A percentile compares a stretch with the other conserved stretches of the same genome.
phyloP scores from a whole-genome alignment of 2,113 vertebrate genomes.

The Amblyopsis rosae region DNA sequence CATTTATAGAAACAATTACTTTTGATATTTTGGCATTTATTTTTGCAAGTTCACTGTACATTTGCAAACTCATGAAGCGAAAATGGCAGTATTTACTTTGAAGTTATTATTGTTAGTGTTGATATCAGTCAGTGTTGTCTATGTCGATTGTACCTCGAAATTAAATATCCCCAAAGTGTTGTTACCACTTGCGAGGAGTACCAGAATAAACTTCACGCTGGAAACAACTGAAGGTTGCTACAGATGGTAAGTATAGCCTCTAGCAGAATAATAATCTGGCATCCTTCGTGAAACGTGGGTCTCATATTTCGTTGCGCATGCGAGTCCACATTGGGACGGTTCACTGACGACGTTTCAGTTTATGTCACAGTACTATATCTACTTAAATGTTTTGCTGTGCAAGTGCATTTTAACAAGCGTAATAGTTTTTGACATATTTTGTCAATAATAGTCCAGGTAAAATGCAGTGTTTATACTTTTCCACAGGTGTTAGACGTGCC shows the following conservation, averaged over 20 bases:
- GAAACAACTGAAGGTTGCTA: slow-evolving; percentile 93
- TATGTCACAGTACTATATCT: background rate
- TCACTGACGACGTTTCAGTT: background rate
- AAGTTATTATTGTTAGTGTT: slow-evolving; percentile 12
- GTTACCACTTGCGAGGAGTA: slow-evolving; percentile 85
- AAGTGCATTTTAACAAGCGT: background rate
- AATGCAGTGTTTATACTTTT: background rate
- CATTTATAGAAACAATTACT: slow-evolving; percentile 10
- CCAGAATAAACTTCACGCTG: slow-evolving; percentile 89
- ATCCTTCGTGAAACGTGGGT: slow-evolving; percentile 5
- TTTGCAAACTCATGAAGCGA: background rate
- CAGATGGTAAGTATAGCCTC: slow-evolving; percentile 86
- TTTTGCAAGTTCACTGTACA: background rate
- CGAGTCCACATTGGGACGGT: slow-evolving; percentile 26
- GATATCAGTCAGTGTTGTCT: background rate
- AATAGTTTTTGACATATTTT: background rate
- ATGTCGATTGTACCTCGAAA: slow-evolving; percentile 71
- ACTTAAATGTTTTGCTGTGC: background rate
- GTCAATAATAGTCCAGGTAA: background rate
- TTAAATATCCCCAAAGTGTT: slow-evolving; percentile 92
- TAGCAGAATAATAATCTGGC: background rate
- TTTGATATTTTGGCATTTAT: background rate
- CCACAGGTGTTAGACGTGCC: background rate
- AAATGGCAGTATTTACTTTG: slow-evolving; percentile 37
- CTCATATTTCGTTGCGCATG: slow-evolving; percentile 25